Conservation (phyloP, 2,888 invertebrate species). For the Netelia melanura region DNA sequence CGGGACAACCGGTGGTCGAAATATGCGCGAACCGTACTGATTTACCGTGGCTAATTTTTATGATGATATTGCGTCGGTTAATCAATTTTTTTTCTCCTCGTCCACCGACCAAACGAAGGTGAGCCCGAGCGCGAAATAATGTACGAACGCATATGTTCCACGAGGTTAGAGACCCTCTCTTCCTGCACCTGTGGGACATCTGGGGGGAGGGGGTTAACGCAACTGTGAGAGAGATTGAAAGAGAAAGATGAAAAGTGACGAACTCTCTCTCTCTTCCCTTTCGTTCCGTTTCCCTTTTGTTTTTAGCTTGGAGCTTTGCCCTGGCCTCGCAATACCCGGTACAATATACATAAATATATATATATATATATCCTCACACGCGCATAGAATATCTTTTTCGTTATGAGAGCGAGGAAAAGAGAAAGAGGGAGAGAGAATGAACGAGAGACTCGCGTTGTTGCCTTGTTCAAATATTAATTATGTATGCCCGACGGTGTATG, state of each 20-base stretch:
- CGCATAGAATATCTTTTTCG: slow-evolving; percentile 32
- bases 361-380: slow-evolving; percentile 36
- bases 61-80: slow-evolving; percentile 60
- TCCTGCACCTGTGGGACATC: slow-evolving; percentile 14
- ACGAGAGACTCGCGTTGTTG: slow-evolving; percentile 43
- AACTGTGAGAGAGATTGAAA: neutral
- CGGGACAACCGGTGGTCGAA: slow-evolving; percentile 56
- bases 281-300: slow-evolving; percentile 51
- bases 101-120: neutral
- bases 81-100: slow-evolving; percentile 33
- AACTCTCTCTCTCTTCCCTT: slow-evolving; percentile 16
- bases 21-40: slow-evolving; percentile 55
- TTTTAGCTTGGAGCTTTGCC: slow-evolving; percentile 42
- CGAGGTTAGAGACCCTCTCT: slow-evolving; percentile 8
- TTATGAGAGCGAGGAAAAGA: slow-evolving; percentile 10
- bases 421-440: slow-evolving; percentile 28
- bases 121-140: slow-evolving; percentile 29
- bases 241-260: neutral
- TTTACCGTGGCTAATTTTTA: slow-evolving; percentile 60
- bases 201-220: slow-evolving; percentile 9
- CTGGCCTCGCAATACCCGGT: slow-evolving; percentile 10
- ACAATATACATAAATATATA: slow-evolving; percentile 22
- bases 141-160: slow-evolving; percentile 16
- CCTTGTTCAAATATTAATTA: slow-evolving; percentile 83
- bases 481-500: slow-evolving; percentile 80